Base-by-base conservation (phyloP, 2,113 vertebrate genomes). In the Pachypanchax playfairii region DNA sequence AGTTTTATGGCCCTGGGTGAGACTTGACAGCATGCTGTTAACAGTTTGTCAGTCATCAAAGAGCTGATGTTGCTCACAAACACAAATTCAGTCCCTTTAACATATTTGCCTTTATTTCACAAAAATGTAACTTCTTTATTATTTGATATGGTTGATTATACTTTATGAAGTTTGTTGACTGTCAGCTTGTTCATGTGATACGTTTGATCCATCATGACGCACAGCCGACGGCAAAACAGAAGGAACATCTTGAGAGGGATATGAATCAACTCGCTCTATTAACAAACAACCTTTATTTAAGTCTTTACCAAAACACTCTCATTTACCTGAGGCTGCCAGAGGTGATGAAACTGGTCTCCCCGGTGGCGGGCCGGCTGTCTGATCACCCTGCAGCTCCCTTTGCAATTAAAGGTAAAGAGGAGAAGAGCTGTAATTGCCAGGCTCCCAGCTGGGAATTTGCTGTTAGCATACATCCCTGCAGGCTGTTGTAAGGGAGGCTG, bases 341-440 rank as follows among this genome's bases (percentile, higher is more conserved):
- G 65, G 67, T 83, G 77, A 79, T 84, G 80, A 70, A 82, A 62
- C 64, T 24, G 22, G 69, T 84, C 58, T 89, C 85, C 79, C 80
- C 72, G 78, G 84, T 86, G 80, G 72, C 73, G 59, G 70, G 67
- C 66, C 51, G 39, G 50, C 64, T 70, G 84, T 73, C 79, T 77
- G 84, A 83, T 75, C 67, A 25, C 75, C 70, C 70, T 85, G 75
- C 70, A 52, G 53, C 83, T 78, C 87, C 76, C 79, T 74, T 67
- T 82, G 87, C 90, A 89, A 91, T 89, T 90, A 87, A 79, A 78
- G 75, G 74, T 75, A 73, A 78, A 78, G 82, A 88, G 75, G 78
- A 86, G 83, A 80, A 69, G 79, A 66, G 70, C 56, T 61, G 58
- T 88, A 91, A 92, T 91, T 90, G 88, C 87, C 73, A 65, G 65